Percentiles rank a stretch among this genome's conserved stretches.
Conservation (phyloP, 1,140 invertebrate genomes). For the Aphaenogaster floridana region DNA sequence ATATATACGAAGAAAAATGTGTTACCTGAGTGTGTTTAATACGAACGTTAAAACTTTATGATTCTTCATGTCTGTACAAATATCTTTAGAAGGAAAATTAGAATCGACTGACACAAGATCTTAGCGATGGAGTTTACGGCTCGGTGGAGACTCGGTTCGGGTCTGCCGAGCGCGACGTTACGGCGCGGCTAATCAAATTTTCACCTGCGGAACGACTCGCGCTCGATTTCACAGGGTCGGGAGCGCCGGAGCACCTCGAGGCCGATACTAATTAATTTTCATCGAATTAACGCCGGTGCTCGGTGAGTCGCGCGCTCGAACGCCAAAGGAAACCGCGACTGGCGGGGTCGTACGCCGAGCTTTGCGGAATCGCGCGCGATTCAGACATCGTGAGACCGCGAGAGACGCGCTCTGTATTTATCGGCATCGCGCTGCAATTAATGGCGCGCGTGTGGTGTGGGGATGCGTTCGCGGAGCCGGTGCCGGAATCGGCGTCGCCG, state of each 20-base stretch:
- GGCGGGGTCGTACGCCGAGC: slow-evolving; percentile 10
- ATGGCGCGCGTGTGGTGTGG: neutral
- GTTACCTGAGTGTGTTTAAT: neutral
- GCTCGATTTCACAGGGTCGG: slow-evolving; percentile 73
- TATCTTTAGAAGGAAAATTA: neutral
- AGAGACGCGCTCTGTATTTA: slow-evolving; percentile 56
- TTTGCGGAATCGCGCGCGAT: slow-evolving; percentile 44
- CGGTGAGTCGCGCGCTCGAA: slow-evolving; percentile 37
- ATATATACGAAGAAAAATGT: neutral
- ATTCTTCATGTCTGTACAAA: neutral
- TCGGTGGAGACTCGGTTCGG: slow-evolving; percentile 41
- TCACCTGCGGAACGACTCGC: slow-evolving; percentile 69
- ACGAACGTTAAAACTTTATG: neutral
- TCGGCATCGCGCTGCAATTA: slow-evolving; percentile 58
- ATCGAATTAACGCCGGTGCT: slow-evolving; percentile 71
- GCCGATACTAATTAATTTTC: slow-evolving; percentile 76
- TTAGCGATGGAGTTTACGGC: slow-evolving; percentile 8
- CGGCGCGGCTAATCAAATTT: slow-evolving; percentile 75
- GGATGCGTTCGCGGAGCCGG: neutral
- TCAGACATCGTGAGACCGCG: slow-evolving; percentile 56
- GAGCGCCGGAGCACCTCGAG: slow-evolving; percentile 50
- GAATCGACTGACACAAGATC: neutral
- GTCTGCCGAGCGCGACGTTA: slow-evolving; percentile 56
- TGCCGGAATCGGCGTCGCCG: neutral
- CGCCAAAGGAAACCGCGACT: slow-evolving; percentile 58